Evolutionary conservation across 2,113 vertebrate species (phyloP), one percentile per base, ranked within the genome.

Genomic region (Macroglossus sobrinus): DNA sequence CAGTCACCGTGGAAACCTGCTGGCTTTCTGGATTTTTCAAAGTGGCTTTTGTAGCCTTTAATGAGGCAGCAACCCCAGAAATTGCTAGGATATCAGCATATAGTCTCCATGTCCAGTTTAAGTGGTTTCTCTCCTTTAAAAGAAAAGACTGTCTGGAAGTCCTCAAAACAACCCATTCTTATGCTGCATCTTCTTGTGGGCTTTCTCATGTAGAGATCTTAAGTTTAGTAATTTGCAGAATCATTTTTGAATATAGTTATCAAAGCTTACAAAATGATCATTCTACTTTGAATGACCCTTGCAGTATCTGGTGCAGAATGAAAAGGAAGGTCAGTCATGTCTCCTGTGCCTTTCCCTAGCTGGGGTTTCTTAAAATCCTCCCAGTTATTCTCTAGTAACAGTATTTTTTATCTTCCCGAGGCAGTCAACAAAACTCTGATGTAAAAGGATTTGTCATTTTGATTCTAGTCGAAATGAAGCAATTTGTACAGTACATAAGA

Each of bases 361-460:
- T 4, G 45, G 66, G 66, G 30, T 47, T 69, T 91, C 84, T 47
- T 93, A 78, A 76, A 91, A 89, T 74, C 45, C 57, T 68, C 40
- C 19, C 8, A 14, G 55, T 72, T 87, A 40, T 40, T 95, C 88
- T 92, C 81, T 24, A 79, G 76, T 79, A 63, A 94, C 78, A 85
- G 66, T 75, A 75, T 86, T 94, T 94, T 71, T 71, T 35, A 89
- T 88, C 47, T 91, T 87, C 75, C 82, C 1, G 21, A 57, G 61
- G 92, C 84, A 94, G 91, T 89, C 93, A 87, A 84, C 28, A 76
- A 96, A 95, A 92, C 80, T 96, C 91, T 88, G 92, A 97, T 94
- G 82, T 97, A 71, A 91, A 94, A 96, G 40, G 89, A 96, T 97
- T 97, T 97, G 96, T 97, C 96, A 94, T 97, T 97, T 93, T 96